Conservation (phyloP, 2,888 invertebrate genomes). For the Folsomia manolachei region DNA sequence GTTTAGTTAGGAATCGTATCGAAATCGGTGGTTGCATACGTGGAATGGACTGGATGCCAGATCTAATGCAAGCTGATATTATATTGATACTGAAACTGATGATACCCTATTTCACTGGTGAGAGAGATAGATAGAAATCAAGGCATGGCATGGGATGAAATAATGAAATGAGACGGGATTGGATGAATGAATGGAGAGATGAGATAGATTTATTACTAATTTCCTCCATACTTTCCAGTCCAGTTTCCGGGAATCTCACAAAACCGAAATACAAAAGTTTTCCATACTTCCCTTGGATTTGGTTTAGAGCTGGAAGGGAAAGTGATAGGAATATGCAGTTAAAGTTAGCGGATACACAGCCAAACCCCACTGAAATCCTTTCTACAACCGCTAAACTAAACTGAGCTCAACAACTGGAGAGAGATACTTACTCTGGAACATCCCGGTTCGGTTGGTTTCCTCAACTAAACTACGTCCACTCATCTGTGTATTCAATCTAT, state of each 20-base stretch:
- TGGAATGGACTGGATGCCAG: neutral
- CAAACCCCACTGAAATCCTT: neutral
- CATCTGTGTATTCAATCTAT: neutral
- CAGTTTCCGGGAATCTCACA: neutral
- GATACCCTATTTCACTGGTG: neutral
- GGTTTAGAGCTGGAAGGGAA: neutral
- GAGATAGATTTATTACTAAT: slow-evolving; percentile 25
- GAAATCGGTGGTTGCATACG: neutral
- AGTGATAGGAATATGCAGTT: too few relatives aligned
- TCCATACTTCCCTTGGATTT: too few relatives aligned
- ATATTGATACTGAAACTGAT: too few relatives aligned
- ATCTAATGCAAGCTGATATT: too few relatives aligned
- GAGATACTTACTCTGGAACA: too few relatives aligned
- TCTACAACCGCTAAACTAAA: neutral
- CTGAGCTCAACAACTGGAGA: neutral
- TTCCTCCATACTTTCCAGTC: slow-evolving; percentile 12
- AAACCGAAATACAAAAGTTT: neutral
- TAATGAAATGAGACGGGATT: slow-evolving; percentile 17
- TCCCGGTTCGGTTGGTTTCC: neutral
- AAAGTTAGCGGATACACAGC: too few relatives aligned
- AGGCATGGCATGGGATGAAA: slow-evolving; percentile 15
- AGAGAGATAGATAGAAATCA: slow-evolving; percentile 6
- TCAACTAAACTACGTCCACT: neutral
- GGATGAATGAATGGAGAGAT: slow-evolving; percentile 16
- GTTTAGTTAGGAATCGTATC: neutral